phyloP scores from a whole-genome alignment of 2,888 invertebrate species.

The Pollenia griseotomentosa region DNA sequence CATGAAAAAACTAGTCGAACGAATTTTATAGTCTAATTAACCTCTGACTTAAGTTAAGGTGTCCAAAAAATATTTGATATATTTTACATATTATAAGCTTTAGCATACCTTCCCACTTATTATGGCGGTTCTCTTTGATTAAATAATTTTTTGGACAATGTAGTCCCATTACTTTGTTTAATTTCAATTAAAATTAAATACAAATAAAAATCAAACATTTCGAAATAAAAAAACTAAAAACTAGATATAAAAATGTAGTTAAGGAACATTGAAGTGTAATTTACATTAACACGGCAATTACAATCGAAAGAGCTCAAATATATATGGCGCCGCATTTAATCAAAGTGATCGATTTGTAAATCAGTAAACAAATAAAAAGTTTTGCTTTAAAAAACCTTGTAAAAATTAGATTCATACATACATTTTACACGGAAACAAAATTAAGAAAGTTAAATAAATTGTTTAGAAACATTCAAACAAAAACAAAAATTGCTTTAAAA shows the following conservation, averaged over 20 bases:
- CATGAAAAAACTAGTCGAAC: too few relatives aligned
- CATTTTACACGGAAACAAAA: too few relatives aligned
- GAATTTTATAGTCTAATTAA: too few relatives aligned
- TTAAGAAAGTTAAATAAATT: too few relatives aligned
- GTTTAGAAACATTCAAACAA: neutral
- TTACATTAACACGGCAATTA: conserved; percentile 47
- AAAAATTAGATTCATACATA: neutral
- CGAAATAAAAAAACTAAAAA: conserved; percentile 5
- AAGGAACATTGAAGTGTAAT: neutral
- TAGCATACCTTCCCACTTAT: conserved; percentile 39
- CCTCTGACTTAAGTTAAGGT: too few relatives aligned
- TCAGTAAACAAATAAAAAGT: neutral
- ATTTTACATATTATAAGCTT: too few relatives aligned
- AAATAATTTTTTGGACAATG: conserved; percentile 32
- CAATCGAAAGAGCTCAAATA: conserved; percentile 24
- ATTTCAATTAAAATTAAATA: conserved; percentile 37
- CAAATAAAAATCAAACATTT: neutral
- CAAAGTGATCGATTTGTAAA: conserved; percentile 51
- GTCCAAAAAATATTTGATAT: too few relatives aligned
- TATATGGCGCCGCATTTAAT: conserved; percentile 46
- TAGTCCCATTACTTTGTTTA: conserved; percentile 36
- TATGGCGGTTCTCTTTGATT: conserved; percentile 36
- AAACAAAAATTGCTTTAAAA: neutral
- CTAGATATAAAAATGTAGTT: neutral
- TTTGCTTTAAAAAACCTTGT: neutral